Base-by-base conservation (phyloP, 2,888 invertebrate genomes). In the Meandrusa payeni region DNA sequence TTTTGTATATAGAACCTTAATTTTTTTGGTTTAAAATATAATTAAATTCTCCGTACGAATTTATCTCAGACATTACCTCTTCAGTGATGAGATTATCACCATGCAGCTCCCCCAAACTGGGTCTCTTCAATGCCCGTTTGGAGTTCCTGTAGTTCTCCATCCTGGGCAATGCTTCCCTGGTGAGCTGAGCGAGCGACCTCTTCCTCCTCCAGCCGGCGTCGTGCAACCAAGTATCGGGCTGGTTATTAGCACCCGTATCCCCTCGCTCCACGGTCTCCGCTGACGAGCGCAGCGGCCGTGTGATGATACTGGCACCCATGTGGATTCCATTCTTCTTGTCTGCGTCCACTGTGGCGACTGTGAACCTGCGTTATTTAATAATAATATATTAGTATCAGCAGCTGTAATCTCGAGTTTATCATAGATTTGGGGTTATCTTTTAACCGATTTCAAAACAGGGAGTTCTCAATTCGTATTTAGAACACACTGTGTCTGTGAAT, bases 121-220 rank as follows among this genome's bases (percentile, higher is more conserved):
- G 96, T 50, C 96, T 89, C 69, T 95, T 95, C 37, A 92, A 76
- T 0, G 93, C 93, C 54, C 94, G 88, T 61, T 93, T 92, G 0
- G 94, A 93, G 69, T 93, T 92, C 64, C 94, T 90, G 68, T 96
- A 96, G 71, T 95, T 94, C 66, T 95, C 95, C 77, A 94, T 88
- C 42, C 95, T 87, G 0, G 96, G 96, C 22, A 96, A 70, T 1
- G 94, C 93, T 72, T 96, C 96, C 56, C 93, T 90, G 0, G 93
- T 93, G 42, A 94, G 81, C 57, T 92, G 92, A 1, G 91, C 91
- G 54, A 93, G 66, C 1, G 91, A 91, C 12, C 89, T 72, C 57
- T 90, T 90, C 46, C 91, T 65, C 17, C 81, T 61, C 78, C 85
- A 86, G 7, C 82, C 82, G 0, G 81, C 81, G 32, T 87, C 88